Conservation (phyloP, 2,113 vertebrate species). For the Mesitornis unicolor region DNA sequence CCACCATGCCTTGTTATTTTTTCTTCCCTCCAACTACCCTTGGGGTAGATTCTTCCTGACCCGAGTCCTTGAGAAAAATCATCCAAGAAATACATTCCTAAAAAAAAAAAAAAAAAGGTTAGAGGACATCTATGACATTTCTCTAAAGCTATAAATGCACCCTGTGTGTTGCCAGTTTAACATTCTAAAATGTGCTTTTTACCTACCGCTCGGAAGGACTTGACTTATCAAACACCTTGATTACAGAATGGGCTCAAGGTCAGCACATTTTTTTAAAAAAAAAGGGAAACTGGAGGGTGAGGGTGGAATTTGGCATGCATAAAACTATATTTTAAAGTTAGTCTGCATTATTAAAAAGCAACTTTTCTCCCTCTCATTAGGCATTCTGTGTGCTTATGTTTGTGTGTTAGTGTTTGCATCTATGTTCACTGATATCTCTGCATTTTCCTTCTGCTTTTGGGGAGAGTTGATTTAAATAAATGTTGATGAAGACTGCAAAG, state of each 20-base stretch:
- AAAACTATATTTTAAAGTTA: neutral
- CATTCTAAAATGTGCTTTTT: conserved; percentile 44
- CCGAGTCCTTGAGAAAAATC: conserved; percentile 77
- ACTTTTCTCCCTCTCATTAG: neutral
- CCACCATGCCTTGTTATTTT: conserved; percentile 86
- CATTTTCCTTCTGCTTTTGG: neutral
- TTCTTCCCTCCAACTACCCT: conserved; percentile 87
- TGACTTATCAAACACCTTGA: conserved; percentile 54
- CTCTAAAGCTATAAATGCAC: conserved; percentile 74
- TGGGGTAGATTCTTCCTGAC: conserved; percentile 88
- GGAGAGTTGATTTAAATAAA: neutral
- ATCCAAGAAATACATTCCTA: conserved; percentile 68
- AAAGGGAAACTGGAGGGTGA: neutral
- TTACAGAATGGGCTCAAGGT: conserved; percentile 31
- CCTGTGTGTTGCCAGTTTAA: conserved; percentile 38
- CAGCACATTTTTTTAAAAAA: neutral
- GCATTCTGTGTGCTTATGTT: neutral
- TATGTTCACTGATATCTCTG: neutral
- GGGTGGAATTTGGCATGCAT: neutral
- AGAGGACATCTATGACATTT: conserved; percentile 81
- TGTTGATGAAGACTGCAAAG: neutral
- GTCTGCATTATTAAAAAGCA: neutral
- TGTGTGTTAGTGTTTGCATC: neutral
- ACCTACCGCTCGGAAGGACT: conserved; percentile 29
- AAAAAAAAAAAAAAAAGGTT: conserved; percentile 36